phyloP scores from a whole-genome alignment of 2,888 invertebrate genomes.

The Teinopalpus imperialis region DNA sequence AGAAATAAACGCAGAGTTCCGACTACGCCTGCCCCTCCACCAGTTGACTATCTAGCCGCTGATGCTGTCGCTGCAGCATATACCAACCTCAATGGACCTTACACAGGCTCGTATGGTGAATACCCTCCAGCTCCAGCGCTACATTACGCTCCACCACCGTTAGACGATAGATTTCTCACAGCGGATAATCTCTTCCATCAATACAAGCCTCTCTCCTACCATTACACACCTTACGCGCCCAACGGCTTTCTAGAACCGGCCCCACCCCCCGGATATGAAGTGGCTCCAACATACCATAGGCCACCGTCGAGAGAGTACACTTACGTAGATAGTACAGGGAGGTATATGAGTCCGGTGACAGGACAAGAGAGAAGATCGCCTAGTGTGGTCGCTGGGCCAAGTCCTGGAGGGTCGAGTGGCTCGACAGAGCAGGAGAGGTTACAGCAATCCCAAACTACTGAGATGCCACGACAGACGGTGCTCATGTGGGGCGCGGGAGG shows the following conservation, averaged over 20 bases:
- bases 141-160: constrained; percentile 85
- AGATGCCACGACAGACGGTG: constrained; percentile 92
- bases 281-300: constrained; percentile 84
- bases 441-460: constrained; percentile 69
- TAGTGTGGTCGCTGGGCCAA: constrained; percentile 76
- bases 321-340: constrained; percentile 80
- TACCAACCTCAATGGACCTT: constrained; percentile 89
- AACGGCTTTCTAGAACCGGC: constrained; percentile 93
- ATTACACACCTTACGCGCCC: constrained; percentile 87
- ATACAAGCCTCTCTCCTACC: constrained; percentile 93
- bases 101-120: constrained; percentile 89
- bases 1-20: constrained; percentile 88
- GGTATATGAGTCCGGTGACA: constrained; percentile 83
- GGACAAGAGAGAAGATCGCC: constrained; percentile 85
- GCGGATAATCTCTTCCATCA: constrained; percentile 95
- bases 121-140: constrained; percentile 86
- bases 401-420: constrained; percentile 70
- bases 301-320: constrained; percentile 82
- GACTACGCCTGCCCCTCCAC: constrained; percentile 82
- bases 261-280: constrained; percentile 81
- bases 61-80: constrained; percentile 90
- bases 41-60: constrained; percentile 86
- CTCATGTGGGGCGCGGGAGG: constrained; percentile 93
- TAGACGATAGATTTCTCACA: constrained; percentile 87
- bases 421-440: constrained; percentile 67